A percentile compares a stretch with the other conserved stretches of the same genome.
phyloP scores from a whole-genome alignment of 2,888 invertebrate genomes.

The Dryococelus australis region DNA sequence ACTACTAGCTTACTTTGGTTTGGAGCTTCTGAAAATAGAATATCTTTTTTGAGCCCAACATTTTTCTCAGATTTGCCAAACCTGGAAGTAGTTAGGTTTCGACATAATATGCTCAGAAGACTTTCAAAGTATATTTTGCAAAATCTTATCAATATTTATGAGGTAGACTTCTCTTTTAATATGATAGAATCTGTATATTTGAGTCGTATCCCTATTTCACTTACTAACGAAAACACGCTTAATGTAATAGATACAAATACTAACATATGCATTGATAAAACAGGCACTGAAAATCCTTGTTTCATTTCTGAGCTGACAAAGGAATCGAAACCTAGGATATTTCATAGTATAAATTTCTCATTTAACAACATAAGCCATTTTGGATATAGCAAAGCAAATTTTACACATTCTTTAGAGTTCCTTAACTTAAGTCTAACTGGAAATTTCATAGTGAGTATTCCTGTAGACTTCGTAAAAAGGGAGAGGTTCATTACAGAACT shows the following conservation, averaged over 20 bases:
- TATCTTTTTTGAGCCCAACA: not conserved
- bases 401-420: not conserved
- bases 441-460: not conserved
- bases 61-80: not conserved
- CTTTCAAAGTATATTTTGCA: not conserved
- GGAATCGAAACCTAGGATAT: not conserved
- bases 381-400: not conserved
- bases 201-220: not conserved
- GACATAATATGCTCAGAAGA: not conserved
- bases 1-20: not conserved
- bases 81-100: not conserved
- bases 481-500: conserved; percentile 1
- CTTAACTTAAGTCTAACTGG: not conserved
- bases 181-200: not conserved
- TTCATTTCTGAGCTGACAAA: not conserved
- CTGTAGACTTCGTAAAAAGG: not conserved
- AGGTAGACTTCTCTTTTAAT: not conserved
- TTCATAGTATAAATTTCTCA: not conserved
- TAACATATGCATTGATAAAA: not conserved
- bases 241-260: not conserved
- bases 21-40: not conserved
- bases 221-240: not conserved
- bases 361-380: not conserved
- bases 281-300: not conserved
- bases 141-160: not conserved